These are phyloP conservation scores for Limnephilus marmoratus DNA, from an alignment of 2,888 invertebrate genomes.

Conservation along the genomic window DNA sequence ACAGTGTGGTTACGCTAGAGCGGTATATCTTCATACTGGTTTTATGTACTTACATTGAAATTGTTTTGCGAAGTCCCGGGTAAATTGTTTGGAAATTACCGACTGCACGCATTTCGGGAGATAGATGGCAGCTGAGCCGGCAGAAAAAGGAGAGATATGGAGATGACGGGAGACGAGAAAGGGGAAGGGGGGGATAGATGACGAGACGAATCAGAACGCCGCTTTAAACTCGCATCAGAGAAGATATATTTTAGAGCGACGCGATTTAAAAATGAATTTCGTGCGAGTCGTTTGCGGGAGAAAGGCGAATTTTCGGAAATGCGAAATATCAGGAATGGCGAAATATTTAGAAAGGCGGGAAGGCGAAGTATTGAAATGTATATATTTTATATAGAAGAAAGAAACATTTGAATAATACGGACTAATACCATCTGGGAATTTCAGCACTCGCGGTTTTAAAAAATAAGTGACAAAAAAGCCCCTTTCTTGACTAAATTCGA, in stretches of 20 bases:
- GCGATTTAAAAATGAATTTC: slow-evolving; percentile 1
- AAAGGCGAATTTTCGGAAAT: background rate
- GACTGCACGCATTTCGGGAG: slow-evolving; percentile 14
- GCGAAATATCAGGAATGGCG: too few relatives aligned
- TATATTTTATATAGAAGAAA: background rate
- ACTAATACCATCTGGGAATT: background rate
- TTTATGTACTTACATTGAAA: background rate
- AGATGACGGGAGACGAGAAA: background rate
- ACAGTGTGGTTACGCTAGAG: too few relatives aligned
- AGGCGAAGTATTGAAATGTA: background rate
- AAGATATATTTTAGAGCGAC: background rate
- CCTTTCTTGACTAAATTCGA: background rate
- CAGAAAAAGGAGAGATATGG: background rate
- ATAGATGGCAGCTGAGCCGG: background rate
- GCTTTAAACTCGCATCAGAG: background rate
- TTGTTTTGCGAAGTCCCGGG: background rate
- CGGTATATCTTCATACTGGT: background rate
- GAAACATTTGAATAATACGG: background rate
- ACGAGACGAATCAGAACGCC: background rate
- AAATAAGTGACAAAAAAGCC: background rate
- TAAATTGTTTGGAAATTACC: slow-evolving; percentile 13
- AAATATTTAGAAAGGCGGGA: too few relatives aligned
- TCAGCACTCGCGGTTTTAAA: background rate
- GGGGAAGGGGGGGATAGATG: background rate
- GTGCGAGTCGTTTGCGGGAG: background rate